phyloP scores from a whole-genome alignment of 2,797 vertebrate species.

The Artibeus jamaicensis region DNA sequence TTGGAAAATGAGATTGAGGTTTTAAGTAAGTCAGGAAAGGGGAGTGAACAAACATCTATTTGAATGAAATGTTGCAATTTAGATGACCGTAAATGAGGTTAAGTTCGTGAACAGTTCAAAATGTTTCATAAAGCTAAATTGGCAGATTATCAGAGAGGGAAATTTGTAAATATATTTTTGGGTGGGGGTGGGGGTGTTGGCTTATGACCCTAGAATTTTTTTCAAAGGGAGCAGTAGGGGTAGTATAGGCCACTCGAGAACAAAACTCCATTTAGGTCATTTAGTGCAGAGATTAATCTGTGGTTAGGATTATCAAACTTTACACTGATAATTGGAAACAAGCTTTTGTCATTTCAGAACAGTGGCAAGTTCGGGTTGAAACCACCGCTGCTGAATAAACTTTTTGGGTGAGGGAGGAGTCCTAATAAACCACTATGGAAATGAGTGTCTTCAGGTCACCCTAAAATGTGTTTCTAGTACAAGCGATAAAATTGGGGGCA shows the following conservation, averaged over 20 bases:
- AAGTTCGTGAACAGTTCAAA: slow-evolving; percentile 21
- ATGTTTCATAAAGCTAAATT: slow-evolving; percentile 1
- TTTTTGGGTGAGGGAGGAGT: background rate
- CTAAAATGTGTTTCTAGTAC: background rate
- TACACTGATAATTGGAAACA: background rate
- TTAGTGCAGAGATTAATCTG: slow-evolving; percentile 7
- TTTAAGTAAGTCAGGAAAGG: slow-evolving; percentile 45
- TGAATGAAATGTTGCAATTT: slow-evolving; percentile 27
- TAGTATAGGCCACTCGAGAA: background rate
- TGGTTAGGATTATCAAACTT: background rate
- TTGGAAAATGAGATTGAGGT: slow-evolving; percentile 43
- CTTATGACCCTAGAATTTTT: background rate
- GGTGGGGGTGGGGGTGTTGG: background rate
- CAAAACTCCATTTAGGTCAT: background rate
- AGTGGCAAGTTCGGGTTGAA: background rate
- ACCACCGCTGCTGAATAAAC: background rate
- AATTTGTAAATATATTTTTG: background rate
- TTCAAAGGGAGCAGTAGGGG: background rate
- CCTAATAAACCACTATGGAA: slow-evolving; percentile 25
- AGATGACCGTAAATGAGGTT: slow-evolving; percentile 42
- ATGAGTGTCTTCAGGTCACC: background rate
- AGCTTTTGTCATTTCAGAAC: background rate
- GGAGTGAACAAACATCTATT: slow-evolving; percentile 13
- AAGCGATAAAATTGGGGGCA: background rate
- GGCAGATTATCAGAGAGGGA: background rate